These are phyloP conservation scores for Slavum lentiscoides DNA, from an alignment of 2,888 invertebrate species.

Conservation along the genomic window DNA sequence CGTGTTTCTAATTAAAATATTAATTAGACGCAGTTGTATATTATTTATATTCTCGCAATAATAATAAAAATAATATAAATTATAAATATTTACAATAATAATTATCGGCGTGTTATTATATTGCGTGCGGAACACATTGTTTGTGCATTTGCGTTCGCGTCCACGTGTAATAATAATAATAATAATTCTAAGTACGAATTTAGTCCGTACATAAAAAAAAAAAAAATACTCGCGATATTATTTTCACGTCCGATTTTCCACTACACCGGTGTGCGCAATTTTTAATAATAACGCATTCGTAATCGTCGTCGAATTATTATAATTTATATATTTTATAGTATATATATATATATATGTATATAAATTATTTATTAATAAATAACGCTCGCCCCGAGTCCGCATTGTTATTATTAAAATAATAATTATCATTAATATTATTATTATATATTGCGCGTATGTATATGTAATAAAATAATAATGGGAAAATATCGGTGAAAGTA, in stretches of 20 bases:
- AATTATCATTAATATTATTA: too few species aligned
- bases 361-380: background rate
- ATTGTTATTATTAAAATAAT: slow-evolving; percentile 24
- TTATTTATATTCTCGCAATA: background rate
- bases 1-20: slow-evolving; percentile 21
- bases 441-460: slow-evolving; percentile 8
- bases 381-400: too few species aligned
- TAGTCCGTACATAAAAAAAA: too few species aligned
- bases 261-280: background rate
- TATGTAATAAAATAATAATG: slow-evolving; percentile 29
- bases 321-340: background rate
- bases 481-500: slow-evolving; percentile 49
- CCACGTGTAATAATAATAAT: background rate
- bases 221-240: background rate
- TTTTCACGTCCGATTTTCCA: slow-evolving; percentile 17
- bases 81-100: background rate
- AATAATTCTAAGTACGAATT: background rate
- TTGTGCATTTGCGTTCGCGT: too few species aligned
- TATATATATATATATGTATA: slow-evolving; percentile 4
- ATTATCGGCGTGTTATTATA: too few species aligned
- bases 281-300: background rate
- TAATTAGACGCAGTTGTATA: slow-evolving; percentile 18
- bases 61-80: slow-evolving; percentile 16
- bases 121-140: too few species aligned
- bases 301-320: slow-evolving; percentile 14